These are phyloP conservation scores for Callipepla californica DNA, from an alignment of 2,113 vertebrate genomes.

Conservation along the genomic window DNA sequence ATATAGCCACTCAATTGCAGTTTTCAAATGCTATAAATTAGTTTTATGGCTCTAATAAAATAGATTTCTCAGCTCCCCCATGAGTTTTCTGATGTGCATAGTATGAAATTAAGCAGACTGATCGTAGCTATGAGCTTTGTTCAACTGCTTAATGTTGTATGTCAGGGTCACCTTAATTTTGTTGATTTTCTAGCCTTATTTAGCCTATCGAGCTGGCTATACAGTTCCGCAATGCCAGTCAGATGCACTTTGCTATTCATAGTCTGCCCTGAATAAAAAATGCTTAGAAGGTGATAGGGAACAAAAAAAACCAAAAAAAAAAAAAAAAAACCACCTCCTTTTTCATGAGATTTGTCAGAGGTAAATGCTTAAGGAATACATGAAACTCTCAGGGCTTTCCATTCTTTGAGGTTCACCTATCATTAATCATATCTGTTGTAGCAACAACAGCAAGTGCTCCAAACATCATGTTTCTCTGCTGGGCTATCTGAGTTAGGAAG, in stretches of 20 bases:
- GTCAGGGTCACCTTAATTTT: constrained; percentile 21
- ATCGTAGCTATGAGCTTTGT: background rate
- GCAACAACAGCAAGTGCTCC: background rate
- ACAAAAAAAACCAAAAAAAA: background rate
- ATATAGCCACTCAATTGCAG: background rate
- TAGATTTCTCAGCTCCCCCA: constrained; percentile 11
- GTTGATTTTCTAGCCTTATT: background rate
- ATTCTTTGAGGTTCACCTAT: background rate
- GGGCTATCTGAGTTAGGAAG: background rate
- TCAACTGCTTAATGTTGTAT: background rate
- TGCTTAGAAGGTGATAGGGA: background rate
- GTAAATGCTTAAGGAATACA: background rate
- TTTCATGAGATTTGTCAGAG: background rate
- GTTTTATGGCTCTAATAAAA: constrained; percentile 24
- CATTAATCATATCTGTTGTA: background rate
- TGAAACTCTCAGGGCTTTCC: background rate
- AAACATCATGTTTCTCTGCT: background rate
- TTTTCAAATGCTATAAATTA: background rate
- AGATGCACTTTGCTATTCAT: background rate
- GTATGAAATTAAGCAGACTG: background rate
- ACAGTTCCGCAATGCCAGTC: background rate
- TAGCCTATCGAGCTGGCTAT: background rate
- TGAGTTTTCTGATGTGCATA: background rate
- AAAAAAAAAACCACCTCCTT: background rate
- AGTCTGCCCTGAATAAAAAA: background rate